Evolutionary conservation across 2,797 vertebrate genomes (phyloP), one percentile per base, ranked within the genome.

Genomic region (Octomys mimax): DNA sequence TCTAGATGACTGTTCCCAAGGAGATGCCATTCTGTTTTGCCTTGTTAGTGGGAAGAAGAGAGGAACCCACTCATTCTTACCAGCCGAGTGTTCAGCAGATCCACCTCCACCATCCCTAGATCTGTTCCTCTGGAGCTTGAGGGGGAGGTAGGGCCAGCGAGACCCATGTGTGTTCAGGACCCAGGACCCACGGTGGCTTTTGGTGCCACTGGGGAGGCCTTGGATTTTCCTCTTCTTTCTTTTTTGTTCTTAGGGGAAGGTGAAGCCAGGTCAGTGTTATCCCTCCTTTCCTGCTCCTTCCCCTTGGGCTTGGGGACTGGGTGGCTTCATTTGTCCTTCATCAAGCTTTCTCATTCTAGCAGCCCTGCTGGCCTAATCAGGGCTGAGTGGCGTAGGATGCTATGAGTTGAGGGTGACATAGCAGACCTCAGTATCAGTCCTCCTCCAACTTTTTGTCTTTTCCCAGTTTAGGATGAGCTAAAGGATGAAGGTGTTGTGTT

Each of bases 1-100:
- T 96, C 92, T 96, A 87, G 89, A 91, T 94, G 89, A 68, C 85
- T 95, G 86, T 96, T 95, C 81, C 89, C 82, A 90, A 88, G 86
- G 91, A 89, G 92, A 86, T 96, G 85, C 73, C 79, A 12, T 96
- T 86, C 64, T 95, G 46, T 46, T 86, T 64, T 96, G 91, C 84
- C 92, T 94, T 84, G 39, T 66, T 86, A 66, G 68, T 91, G 73
- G 84, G 91, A 81, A 94, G 93, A 81, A 97, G 82, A 96, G 87
- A 96, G 82, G 93, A 96, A 62, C 95, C 96, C 87, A 89, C 96
- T 96, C 95, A 87, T 16, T 95, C 66, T 78, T 81, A 66, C 1
- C 89, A 87, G 87, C 80, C 84, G 92, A 82, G 81, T 90, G 80
- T 96, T 97, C 57, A 89, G 0, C 46, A 70, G 87, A 87, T 92